Conservation (phyloP, 2,888 invertebrate genomes). For the Torymus tubicola region DNA sequence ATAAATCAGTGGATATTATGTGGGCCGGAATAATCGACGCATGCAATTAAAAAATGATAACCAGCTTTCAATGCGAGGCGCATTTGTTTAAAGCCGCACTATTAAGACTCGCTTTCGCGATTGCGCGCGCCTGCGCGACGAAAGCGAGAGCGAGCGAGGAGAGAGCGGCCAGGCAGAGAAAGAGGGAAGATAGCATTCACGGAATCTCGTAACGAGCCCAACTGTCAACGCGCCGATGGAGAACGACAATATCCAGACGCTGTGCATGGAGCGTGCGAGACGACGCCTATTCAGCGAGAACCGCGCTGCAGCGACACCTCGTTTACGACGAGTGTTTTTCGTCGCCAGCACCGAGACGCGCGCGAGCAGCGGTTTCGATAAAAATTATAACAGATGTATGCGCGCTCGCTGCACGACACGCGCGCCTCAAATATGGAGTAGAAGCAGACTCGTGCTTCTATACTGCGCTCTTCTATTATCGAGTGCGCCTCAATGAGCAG, state of each 20-base stretch:
- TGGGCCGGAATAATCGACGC: neutral
- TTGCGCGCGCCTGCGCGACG: constrained; percentile 2
- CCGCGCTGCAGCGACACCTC: constrained; percentile 29
- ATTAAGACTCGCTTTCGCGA: neutral
- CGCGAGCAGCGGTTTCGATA: constrained; percentile 28
- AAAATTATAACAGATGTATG: constrained; percentile 43
- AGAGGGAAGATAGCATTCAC: constrained; percentile 66
- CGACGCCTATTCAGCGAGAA: neutral
- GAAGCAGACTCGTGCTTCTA: constrained; percentile 3
- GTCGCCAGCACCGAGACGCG: constrained; percentile 12
- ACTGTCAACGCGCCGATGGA: constrained; percentile 59
- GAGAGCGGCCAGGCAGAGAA: neutral
- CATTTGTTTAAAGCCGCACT: too few relatives aligned
- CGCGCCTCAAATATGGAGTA: neutral
- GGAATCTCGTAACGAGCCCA: constrained; percentile 69
- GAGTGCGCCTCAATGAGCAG: neutral
- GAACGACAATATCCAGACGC: constrained; percentile 63
- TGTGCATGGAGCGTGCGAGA: constrained; percentile 15
- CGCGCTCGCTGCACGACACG: too few relatives aligned
- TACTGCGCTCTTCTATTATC: neutral
- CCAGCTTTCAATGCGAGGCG: neutral
- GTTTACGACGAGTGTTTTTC: constrained; percentile 47
- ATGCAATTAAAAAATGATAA: constrained; percentile 7
- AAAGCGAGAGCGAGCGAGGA: constrained; percentile 29
- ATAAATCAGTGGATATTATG: neutral